phyloP scores from a whole-genome alignment of 1,140 invertebrate species.

The Pissodes strobi region DNA sequence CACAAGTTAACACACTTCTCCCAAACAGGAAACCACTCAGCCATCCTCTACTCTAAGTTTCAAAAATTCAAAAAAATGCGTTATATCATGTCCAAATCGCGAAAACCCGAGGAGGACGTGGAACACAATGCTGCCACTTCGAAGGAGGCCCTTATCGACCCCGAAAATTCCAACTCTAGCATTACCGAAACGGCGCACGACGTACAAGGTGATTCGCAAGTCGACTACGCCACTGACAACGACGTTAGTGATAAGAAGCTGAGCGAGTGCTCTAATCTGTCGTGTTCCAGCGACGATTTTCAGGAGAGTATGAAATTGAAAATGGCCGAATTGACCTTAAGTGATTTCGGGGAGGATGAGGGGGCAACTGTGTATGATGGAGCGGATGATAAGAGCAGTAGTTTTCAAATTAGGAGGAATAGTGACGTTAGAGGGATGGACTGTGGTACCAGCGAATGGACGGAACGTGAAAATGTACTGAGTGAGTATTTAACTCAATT shows the following conservation, averaged over 20 bases:
- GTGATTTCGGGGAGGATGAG: background rate
- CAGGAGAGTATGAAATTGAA: slow-evolving; percentile 24
- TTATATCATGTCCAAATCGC: slow-evolving; percentile 19
- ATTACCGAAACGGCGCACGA: slow-evolving; percentile 61
- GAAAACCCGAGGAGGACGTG: background rate
- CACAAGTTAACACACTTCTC: background rate
- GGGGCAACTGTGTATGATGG: background rate
- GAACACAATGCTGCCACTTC: slow-evolving; percentile 16
- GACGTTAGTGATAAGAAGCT: slow-evolving; percentile 50
- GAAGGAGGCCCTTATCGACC: slow-evolving; percentile 54
- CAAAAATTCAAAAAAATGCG: slow-evolving; percentile 41
- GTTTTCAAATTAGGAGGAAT: background rate
- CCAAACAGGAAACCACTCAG: slow-evolving; percentile 43
- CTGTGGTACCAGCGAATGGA: background rate
- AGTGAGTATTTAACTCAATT: too few species aligned
- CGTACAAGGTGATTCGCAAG: slow-evolving; percentile 37
- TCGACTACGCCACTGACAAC: slow-evolving; percentile 43
- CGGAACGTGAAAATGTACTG: background rate
- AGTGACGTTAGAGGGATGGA: background rate
- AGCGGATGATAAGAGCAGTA: background rate
- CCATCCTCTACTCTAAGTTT: slow-evolving; percentile 40
- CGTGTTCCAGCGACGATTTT: slow-evolving; percentile 46
- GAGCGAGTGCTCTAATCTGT: slow-evolving; percentile 49
- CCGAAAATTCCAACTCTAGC: slow-evolving; percentile 61
- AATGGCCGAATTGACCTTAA: slow-evolving; percentile 8